Evolutionary conservation across 2,797 vertebrate species (phyloP).

Genomic region (Octomys mimax): DNA sequence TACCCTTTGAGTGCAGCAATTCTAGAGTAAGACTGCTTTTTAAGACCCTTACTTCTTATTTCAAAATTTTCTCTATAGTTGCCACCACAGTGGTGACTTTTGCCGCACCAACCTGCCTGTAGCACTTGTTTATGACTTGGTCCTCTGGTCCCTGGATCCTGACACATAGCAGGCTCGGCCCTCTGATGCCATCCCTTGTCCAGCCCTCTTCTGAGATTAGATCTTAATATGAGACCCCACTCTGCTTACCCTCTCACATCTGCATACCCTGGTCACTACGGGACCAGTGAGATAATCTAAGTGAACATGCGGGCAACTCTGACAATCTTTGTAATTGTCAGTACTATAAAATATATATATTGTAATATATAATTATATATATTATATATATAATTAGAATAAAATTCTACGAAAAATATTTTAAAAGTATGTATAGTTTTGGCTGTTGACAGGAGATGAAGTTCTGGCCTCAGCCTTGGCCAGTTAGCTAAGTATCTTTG

Average conservation of each 20-base stretch:
- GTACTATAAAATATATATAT: neutral
- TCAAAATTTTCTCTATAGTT: neutral
- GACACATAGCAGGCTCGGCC: neutral
- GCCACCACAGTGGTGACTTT: neutral
- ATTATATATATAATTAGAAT: neutral
- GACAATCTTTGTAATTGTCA: neutral
- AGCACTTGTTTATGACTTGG: neutral
- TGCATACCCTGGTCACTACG: neutral
- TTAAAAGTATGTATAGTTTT: neutral
- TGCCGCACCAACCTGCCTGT: neutral
- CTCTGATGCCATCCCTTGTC: neutral
- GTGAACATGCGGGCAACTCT: neutral
- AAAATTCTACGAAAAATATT: neutral
- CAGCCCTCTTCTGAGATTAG: neutral
- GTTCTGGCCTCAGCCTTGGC: neutral
- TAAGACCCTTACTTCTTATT: neutral
- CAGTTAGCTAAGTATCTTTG: neutral
- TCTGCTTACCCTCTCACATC: neutral
- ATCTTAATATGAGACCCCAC: neutral
- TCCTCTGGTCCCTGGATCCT: neutral
- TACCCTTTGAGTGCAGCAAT: neutral
- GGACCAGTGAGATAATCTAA: neutral
- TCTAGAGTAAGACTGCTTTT: conserved; percentile 28
- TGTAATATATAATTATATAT: too few relatives aligned
- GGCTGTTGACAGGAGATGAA: neutral